These are phyloP conservation scores for Drosophila dives DNA, from an alignment of 2,888 invertebrate genomes.

Conservation along the genomic window DNA sequence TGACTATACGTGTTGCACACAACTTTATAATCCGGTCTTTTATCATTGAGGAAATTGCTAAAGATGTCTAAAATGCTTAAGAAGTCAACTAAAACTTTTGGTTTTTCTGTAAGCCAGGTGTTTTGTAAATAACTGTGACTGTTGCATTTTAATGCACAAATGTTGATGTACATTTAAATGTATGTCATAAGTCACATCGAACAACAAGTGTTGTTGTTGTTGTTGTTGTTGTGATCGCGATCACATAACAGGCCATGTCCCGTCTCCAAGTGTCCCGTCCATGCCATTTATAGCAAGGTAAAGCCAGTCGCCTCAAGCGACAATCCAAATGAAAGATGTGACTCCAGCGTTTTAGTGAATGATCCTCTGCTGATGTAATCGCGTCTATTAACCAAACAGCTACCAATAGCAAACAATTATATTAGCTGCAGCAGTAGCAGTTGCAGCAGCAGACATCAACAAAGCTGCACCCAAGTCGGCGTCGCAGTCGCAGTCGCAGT, in stretches of 20 bases:
- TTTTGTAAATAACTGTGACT: background rate
- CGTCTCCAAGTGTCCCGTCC: constrained; percentile 8
- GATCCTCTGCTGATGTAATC: constrained; percentile 68
- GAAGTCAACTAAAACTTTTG: background rate
- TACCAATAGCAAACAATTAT: constrained; percentile 72
- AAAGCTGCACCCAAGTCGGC: constrained; percentile 44
- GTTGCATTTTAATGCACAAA: background rate
- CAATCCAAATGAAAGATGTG: constrained; percentile 48
- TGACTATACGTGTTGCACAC: too few relatives aligned
- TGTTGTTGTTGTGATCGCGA: constrained; percentile 9
- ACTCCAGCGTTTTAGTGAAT: constrained; percentile 28
- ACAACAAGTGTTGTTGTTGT: background rate
- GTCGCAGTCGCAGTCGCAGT: constrained; percentile 9
- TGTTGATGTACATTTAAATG: background rate
- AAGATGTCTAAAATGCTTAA: background rate
- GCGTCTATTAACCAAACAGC: constrained; percentile 65
- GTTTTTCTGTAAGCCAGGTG: background rate
- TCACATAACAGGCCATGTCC: constrained; percentile 36
- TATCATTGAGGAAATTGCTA: background rate
- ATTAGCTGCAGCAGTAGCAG: constrained; percentile 18
- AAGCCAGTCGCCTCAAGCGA: constrained; percentile 43
- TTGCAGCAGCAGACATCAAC: constrained; percentile 27
- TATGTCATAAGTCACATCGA: background rate
- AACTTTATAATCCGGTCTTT: background rate
- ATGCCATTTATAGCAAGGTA: constrained; percentile 44